Evolutionary conservation across 2,113 vertebrate species (phyloP), one percentile per base, ranked within the genome.

Genomic region (Catharus minimus): DNA sequence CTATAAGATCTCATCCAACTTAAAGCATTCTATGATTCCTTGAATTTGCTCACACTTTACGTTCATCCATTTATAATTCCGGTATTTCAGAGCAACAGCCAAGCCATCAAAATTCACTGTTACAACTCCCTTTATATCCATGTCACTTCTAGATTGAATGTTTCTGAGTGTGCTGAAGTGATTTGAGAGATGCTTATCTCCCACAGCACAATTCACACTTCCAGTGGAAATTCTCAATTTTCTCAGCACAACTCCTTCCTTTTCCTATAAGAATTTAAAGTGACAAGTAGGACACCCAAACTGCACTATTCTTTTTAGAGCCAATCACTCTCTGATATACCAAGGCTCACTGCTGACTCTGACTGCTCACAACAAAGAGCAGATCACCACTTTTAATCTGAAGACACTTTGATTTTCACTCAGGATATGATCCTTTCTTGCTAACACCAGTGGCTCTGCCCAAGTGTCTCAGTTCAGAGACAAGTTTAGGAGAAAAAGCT

Each of bases 81-180:
- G 55, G 5, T 69, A 56, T 69, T 92, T 84, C 52, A 26, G 15
- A 56, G 3, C 26, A 78, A 74, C 11, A 68, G 8, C 5, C 24
- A 67, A 73, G 28, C 19, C 27, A 84, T 32, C 38, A 38, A 43
- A 82, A 90, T 17, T 30, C 58, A 60, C 16, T 44, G 5, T 43
- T 27, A 17, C 6, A 46, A 11, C 10, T 43, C 30, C 22, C 27
- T 66, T 77, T 33, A 55, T 84, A 62, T 22, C 7, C 26, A 27
- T 12, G 7, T 27, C 1, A 21, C 44, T 27, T 52, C 12, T n/a
- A 65, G 11, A 72, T 3, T n/a, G 27, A 20, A 52, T 4, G 0
- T 15, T 65, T 76, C 50, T 14, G 5, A 44, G n/a, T 19, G 20
- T 21, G n/a, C 7, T 69, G 8, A 43, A 58, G 36, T 9, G 6